A percentile compares a stretch with the other conserved stretches of the same genome.
Evolutionary conservation across 2,888 invertebrate genomes (phyloP).

Genomic region (Cantharis lateralis): DNA sequence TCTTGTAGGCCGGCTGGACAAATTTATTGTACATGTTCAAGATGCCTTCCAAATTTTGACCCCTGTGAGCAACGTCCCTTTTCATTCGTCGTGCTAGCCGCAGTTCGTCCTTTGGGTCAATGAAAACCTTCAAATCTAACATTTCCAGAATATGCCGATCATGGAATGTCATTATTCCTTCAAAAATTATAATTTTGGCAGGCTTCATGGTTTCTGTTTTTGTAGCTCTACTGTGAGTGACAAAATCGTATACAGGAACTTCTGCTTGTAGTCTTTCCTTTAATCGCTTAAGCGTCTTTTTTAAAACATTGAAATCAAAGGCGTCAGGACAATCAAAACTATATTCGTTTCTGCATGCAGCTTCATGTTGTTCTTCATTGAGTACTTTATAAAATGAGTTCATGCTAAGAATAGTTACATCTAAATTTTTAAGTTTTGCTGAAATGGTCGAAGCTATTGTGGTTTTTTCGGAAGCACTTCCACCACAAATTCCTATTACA

Average conservation of each 20-base stretch:
- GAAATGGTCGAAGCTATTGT: conserved; percentile 97
- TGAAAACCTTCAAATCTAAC: conserved; percentile 98
- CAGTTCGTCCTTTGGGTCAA: conserved; percentile 98
- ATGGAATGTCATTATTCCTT: conserved; percentile 96
- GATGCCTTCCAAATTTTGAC: conserved; percentile 90
- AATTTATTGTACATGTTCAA: conserved; percentile 94
- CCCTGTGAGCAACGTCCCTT: conserved; percentile 88
- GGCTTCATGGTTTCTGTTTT: conserved; percentile 98
- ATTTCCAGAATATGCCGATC: conserved; percentile 79
- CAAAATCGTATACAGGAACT: conserved; percentile 98
- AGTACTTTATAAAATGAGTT: conserved; percentile 99
- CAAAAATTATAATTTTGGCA: conserved; percentile 99
- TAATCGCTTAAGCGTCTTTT: conserved; percentile 80
- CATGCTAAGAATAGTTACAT: conserved; percentile 98
- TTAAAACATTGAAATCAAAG: conserved; percentile 93
- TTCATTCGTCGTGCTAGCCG: conserved; percentile 86
- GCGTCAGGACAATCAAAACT: conserved; percentile 99
- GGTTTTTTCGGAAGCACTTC: conserved; percentile 98
- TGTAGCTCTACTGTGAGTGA: conserved; percentile 86
- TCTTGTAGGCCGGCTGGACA: conserved; percentile 97
- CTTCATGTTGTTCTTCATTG: conserved; percentile 87
- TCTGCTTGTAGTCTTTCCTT: conserved; percentile 95
- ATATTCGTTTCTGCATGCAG: conserved; percentile 87
- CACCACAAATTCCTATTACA: conserved; percentile 89
- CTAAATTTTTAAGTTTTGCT: conserved; percentile 92